Base-by-base conservation (phyloP, 2,113 vertebrate genomes). In the Zootoca vivipara region DNA sequence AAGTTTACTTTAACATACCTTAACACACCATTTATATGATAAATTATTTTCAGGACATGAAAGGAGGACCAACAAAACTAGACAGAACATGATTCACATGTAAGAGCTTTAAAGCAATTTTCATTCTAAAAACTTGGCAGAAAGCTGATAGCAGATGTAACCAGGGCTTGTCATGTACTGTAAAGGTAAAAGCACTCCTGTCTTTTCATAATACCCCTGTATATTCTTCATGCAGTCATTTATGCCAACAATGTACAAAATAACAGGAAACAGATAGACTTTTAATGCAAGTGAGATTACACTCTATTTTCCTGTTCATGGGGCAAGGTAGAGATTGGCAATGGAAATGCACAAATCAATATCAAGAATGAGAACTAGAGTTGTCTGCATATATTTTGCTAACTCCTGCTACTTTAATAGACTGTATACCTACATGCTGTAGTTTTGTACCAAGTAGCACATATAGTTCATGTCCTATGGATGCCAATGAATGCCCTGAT, bases 1-100 rank as follows among this genome's bases (percentile, higher is more conserved):
- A 42, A 86, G 85, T 91, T 91, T 90, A 86, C 72, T 90, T 84
- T 89, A 90, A 91, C 90, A 78, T 58, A 78, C 77, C 64, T 87
- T 92, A 94, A 93, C 46, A 72, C 89, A 85, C 82, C 35, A 84
- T 92, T 86, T 87, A 73, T 89, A 83, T 73, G 35, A 75, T 77
- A 46, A 33, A 42, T 70, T 89, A 78, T 78, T 89, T 73, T 62
- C 85, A 83, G 62, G 10, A 92, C 86, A 2, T 9, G 35, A 84
- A 78, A n/a, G 38, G 46, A 69, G 65, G 85, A 86, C 67, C 20
- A 52, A 88, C 85, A 69, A 28, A 90, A 90, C 72, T 72, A 88
- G 85, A 38, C 35, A 92, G 56, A 92, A 83, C 56, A 65, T 85
- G 84, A 65, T 89, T 91, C 82, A 81, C 64, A 15, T 26, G 3